Evolutionary conservation across 2,888 invertebrate genomes (phyloP).

Genomic region (Heliconius ethilla): DNA sequence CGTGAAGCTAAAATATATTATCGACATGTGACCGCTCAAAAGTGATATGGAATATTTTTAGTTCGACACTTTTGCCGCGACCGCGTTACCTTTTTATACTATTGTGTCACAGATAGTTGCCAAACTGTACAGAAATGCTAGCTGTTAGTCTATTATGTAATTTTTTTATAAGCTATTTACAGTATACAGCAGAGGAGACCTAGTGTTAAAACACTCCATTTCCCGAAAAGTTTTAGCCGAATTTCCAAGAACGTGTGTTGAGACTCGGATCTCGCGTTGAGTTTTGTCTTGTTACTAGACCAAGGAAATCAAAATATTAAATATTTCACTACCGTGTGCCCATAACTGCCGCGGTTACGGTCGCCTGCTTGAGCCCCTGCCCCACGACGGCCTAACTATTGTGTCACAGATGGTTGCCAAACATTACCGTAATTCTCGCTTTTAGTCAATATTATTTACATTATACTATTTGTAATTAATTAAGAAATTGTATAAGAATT

Average conservation of each 20-base stretch:
- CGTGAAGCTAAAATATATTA: not conserved
- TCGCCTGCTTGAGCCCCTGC: no score
- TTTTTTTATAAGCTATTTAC: not conserved
- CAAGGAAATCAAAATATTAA: no score
- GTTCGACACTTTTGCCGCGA: slow-evolving; percentile 19
- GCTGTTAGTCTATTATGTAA: slow-evolving; percentile 13
- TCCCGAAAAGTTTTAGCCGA: no score
- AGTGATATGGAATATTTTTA: not conserved
- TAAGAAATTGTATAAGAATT: slow-evolving; percentile 1
- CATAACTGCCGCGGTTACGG: no score
- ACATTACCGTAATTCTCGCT: no score
- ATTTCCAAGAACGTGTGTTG: no score
- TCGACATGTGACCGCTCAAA: not conserved
- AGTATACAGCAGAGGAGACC: no score
- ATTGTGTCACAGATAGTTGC: slow-evolving; percentile 19
- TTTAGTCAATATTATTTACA: slow-evolving; percentile 15
- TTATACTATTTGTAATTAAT: not conserved
- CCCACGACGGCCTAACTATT: slow-evolving; percentile 5
- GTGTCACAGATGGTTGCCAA: slow-evolving; percentile 4
- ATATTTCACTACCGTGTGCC: no score
- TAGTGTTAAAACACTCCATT: no score
- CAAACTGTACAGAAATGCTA: no score
- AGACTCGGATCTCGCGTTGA: no score
- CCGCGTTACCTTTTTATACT: slow-evolving; percentile 33
- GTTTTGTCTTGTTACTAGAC: no score